These are phyloP conservation scores for Synergus itoensis DNA, from an alignment of 2,888 invertebrate genomes.

Conservation along the genomic window DNA sequence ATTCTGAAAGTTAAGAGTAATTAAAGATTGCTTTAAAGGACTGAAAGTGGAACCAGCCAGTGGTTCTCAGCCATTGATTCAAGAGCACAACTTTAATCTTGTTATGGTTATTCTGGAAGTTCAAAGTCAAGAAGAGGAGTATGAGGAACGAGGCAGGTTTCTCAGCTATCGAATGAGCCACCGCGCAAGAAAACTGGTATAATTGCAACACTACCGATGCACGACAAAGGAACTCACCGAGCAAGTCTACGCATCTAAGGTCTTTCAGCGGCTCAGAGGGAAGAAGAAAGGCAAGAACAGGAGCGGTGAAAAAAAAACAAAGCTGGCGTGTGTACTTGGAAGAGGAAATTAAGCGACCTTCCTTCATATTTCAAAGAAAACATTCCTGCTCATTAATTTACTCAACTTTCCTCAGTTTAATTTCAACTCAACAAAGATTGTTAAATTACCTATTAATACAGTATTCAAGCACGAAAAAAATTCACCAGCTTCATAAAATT, in stretches of 20 bases:
- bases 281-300: constrained; percentile 41
- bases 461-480: no score
- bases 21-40: no score
- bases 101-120: neutral
- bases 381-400: neutral
- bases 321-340: neutral
- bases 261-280: constrained; percentile 5
- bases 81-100: neutral
- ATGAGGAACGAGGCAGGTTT: constrained; percentile 32
- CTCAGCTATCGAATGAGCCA: constrained; percentile 42
- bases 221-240: constrained; percentile 51
- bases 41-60: neutral
- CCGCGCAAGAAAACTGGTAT: constrained; percentile 51
- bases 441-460: neutral
- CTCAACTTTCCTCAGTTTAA: neutral
- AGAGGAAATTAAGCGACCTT: neutral
- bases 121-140: neutral
- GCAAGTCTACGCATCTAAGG: constrained; percentile 34
- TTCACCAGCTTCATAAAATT: no score
- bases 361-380: neutral
- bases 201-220: constrained; percentile 51
- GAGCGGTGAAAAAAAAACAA: neutral
- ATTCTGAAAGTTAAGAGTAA: no score
- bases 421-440: neutral
- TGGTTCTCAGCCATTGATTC: neutral